A percentile compares a stretch with the other conserved stretches of the same genome.
These are phyloP conservation scores for Gymnosoma rotundatum DNA, from an alignment of 2,888 invertebrate genomes.

Conservation along the genomic window DNA sequence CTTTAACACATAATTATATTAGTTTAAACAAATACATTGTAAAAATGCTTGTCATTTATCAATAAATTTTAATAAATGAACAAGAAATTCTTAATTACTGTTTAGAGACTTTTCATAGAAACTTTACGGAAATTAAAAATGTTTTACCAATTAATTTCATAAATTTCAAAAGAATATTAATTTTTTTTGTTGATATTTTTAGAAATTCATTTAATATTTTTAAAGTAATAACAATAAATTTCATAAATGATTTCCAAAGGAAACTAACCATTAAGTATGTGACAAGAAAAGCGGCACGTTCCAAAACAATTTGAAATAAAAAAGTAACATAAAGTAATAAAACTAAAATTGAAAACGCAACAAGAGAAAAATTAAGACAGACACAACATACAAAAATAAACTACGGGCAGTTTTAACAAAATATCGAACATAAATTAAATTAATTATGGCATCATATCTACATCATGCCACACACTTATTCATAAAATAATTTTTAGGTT, in stretches of 20 bases:
- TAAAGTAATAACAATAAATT: slow-evolving; percentile 71
- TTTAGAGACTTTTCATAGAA: slow-evolving; percentile 9
- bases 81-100: background rate
- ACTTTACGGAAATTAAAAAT: slow-evolving; percentile 12
- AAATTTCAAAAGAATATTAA: slow-evolving; percentile 19
- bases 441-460: slow-evolving; percentile 75
- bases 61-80: slow-evolving; percentile 25
- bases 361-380: background rate
- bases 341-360: slow-evolving; percentile 28
- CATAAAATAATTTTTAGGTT: slow-evolving; percentile 3
- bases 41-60: slow-evolving; percentile 15
- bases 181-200: slow-evolving; percentile 56
- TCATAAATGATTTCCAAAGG: slow-evolving; percentile 65
- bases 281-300: slow-evolving; percentile 76
- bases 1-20: slow-evolving; percentile 22
- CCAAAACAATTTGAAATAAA: slow-evolving; percentile 76
- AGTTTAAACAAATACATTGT: slow-evolving; percentile 31
- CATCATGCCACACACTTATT: slow-evolving; percentile 28
- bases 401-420: slow-evolving; percentile 75
- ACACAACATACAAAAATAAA: slow-evolving; percentile 13
- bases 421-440: slow-evolving; percentile 80
- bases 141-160: slow-evolving; percentile 22
- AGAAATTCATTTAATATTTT: slow-evolving; percentile 69
- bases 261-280: slow-evolving; percentile 67
- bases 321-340: background rate